phyloP scores from a whole-genome alignment of 2,797 vertebrate species.

The Percopsis omiscomaycus region DNA sequence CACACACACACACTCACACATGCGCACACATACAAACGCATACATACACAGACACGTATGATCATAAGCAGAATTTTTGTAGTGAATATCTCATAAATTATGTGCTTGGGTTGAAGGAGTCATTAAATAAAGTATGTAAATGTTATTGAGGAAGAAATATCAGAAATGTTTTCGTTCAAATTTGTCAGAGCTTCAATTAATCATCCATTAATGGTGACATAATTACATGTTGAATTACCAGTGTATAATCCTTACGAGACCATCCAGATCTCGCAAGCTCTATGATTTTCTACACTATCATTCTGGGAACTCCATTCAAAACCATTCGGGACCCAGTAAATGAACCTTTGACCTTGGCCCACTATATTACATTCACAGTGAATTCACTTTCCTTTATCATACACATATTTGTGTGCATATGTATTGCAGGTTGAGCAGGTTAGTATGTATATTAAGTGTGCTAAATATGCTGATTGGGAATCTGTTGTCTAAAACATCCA shows the following conservation, averaged over 20 bases:
- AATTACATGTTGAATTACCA: neutral
- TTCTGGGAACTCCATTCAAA: too few species aligned
- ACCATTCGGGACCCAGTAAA: too few species aligned
- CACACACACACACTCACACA: neutral
- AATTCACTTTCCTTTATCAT: too few species aligned
- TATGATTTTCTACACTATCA: too few species aligned
- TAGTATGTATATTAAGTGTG: too few species aligned
- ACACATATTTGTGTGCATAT: too few species aligned
- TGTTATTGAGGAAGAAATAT: constrained; percentile 62
- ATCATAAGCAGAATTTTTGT: constrained; percentile 59
- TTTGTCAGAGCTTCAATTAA: constrained; percentile 35
- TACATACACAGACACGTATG: constrained; percentile 29
- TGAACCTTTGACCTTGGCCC: too few species aligned
- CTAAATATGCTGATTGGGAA: constrained; percentile 17
- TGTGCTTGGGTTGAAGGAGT: constrained; percentile 67
- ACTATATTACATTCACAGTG: too few species aligned
- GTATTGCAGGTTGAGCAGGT: too few species aligned
- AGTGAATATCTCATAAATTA: constrained; percentile 76
- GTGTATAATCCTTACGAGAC: too few species aligned
- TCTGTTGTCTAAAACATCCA: constrained; percentile 41
- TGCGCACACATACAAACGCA: neutral
- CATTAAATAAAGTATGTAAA: constrained; percentile 61
- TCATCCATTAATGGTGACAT: constrained; percentile 9
- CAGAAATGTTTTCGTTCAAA: constrained; percentile 54
- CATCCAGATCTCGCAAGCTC: too few species aligned